phyloP scores from a whole-genome alignment of 1,140 invertebrate genomes.

The Bombyx mori region ASM3026992v2 NC_085125.1:4853001-4853500 shows the following conservation, averaged over 20 bases:
- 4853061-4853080: constrained; percentile 64
- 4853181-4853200: constrained; percentile 50
- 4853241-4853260: constrained; percentile 51
- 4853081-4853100: constrained; percentile 49
- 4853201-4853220: constrained; percentile 71
- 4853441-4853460: too few species aligned
- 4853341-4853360: not conserved
- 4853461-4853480: too few species aligned
- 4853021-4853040: constrained; percentile 56
- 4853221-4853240: constrained; percentile 60
- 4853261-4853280: constrained; percentile 61
- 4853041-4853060: constrained; percentile 48
- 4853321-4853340: constrained; percentile 58
- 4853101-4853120: constrained; percentile 60
- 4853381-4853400: too few species aligned
- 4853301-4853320: constrained; percentile 56
- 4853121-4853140: constrained; percentile 55
- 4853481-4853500: too few species aligned
- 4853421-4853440: too few species aligned
- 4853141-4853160: constrained; percentile 46
- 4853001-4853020: constrained; percentile 67
- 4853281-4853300: constrained; percentile 52
- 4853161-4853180: constrained; percentile 54
- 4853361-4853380: not conserved
- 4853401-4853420: too few species aligned